Conservation (phyloP, 2,113 vertebrate species). For the Lasiurus cinereus region DNA sequence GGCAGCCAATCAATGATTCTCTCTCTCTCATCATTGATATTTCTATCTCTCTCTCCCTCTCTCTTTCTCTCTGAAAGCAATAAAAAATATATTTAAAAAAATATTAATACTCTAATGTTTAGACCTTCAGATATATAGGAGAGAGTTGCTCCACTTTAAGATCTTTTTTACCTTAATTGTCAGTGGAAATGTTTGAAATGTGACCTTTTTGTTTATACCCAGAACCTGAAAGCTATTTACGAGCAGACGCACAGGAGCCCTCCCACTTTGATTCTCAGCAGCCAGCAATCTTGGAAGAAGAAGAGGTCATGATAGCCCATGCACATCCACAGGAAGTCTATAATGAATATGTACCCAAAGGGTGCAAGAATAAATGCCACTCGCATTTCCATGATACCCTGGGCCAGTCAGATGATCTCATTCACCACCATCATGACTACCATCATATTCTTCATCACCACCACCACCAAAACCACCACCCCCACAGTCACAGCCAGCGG, state of each 20-base stretch:
- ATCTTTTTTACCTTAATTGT: constrained; percentile 20
- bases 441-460: constrained; percentile 99
- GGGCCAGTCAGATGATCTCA: constrained; percentile 94
- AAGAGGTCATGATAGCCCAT: constrained; percentile 96
- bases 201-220: constrained; percentile 59
- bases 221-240: constrained; percentile 88
- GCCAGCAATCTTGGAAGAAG: constrained; percentile 91
- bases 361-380: constrained; percentile 98
- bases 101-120: neutral
- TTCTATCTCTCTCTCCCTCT: too few species aligned
- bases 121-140: neutral
- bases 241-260: constrained; percentile 87
- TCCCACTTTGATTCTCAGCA: constrained; percentile 88
- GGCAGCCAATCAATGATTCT: too few species aligned
- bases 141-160: neutral
- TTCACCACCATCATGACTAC: constrained; percentile 99
- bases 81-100: too few species aligned
- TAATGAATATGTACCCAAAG: constrained; percentile 91
- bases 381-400: constrained; percentile 98
- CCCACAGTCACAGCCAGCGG: constrained; percentile 96
- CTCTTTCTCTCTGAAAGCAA: too few species aligned
- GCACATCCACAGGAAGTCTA: constrained; percentile 88
- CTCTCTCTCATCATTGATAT: too few species aligned
- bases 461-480: constrained; percentile 98
- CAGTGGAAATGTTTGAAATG: constrained; percentile 5